phyloP scores from a whole-genome alignment of 2,113 vertebrate genomes.

The Fregata magnificens region DNA sequence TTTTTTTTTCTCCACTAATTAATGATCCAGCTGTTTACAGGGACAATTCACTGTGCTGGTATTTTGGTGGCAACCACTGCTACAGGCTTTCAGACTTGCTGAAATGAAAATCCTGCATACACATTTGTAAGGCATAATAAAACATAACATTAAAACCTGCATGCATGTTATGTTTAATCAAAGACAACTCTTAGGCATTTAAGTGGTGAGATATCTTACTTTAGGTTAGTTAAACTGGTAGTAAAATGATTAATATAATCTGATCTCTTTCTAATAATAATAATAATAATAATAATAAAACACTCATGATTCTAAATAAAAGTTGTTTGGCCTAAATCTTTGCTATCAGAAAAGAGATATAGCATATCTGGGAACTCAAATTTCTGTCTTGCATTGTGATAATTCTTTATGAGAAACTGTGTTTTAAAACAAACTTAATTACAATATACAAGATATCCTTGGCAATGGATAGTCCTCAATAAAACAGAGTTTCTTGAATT shows the following conservation, averaged over 20 bases:
- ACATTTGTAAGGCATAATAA: conserved; percentile 61
- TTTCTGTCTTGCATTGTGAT: conserved; percentile 71
- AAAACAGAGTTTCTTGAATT: conserved; percentile 71
- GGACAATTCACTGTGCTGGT: conserved; percentile 70
- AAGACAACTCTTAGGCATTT: conserved; percentile 69
- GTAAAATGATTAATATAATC: conserved; percentile 63
- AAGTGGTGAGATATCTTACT: conserved; percentile 70
- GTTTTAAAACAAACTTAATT: conserved; percentile 68
- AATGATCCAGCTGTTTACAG: conserved; percentile 76
- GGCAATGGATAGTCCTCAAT: conserved; percentile 76
- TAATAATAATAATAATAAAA: conserved; percentile 54
- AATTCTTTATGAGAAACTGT: conserved; percentile 71
- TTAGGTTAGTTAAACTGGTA: conserved; percentile 67
- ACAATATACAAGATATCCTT: conserved; percentile 60
- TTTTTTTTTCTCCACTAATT: conserved; percentile 30
- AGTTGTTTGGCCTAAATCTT: conserved; percentile 71
- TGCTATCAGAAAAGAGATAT: conserved; percentile 66
- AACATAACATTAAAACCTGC: conserved; percentile 68
- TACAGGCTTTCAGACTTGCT: conserved; percentile 67
- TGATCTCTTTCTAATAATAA: conserved; percentile 69
- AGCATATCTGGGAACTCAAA: conserved; percentile 62
- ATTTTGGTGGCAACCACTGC: conserved; percentile 68
- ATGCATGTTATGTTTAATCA: conserved; percentile 71
- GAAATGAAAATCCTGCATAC: conserved; percentile 64
- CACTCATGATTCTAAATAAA: conserved; percentile 63